Percentiles rank a stretch among this genome's conserved stretches.
phyloP scores from a whole-genome alignment of 2,113 vertebrate genomes.

The Condylura cristata region DNA sequence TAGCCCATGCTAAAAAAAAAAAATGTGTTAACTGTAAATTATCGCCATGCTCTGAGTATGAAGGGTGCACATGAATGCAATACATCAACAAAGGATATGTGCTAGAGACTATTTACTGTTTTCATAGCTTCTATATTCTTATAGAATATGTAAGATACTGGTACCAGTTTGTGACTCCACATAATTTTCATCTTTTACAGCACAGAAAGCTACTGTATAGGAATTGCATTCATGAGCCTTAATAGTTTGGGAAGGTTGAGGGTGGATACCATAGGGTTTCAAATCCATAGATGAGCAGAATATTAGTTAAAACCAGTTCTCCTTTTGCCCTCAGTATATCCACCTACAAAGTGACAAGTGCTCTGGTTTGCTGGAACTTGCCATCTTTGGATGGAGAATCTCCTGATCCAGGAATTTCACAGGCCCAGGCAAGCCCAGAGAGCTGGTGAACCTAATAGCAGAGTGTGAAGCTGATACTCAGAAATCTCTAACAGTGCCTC shows the following conservation, averaged over 20 bases:
- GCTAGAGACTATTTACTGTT: background rate
- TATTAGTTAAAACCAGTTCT: background rate
- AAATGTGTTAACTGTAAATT: background rate
- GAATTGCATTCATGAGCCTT: background rate
- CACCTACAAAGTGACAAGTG: too few species aligned
- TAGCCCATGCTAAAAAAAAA: background rate
- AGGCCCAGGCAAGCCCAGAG: background rate
- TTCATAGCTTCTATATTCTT: background rate
- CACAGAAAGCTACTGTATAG: background rate
- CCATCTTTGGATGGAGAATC: background rate
- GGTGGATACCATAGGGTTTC: background rate
- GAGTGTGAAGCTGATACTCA: too few species aligned
- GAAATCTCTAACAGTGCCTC: accelerated
- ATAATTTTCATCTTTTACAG: background rate
- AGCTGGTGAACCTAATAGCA: accelerated
- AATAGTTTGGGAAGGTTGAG: background rate
- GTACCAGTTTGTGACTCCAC: background rate
- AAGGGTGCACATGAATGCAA: background rate
- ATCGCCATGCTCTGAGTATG: background rate
- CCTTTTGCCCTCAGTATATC: background rate
- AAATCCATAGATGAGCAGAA: background rate
- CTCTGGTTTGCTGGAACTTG: background rate
- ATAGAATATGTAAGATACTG: background rate
- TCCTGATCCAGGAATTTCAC: background rate
- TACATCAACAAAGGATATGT: background rate